Evolutionary conservation across 2,113 vertebrate genomes (phyloP).

Genomic region (Toxotes chatareus): DNA sequence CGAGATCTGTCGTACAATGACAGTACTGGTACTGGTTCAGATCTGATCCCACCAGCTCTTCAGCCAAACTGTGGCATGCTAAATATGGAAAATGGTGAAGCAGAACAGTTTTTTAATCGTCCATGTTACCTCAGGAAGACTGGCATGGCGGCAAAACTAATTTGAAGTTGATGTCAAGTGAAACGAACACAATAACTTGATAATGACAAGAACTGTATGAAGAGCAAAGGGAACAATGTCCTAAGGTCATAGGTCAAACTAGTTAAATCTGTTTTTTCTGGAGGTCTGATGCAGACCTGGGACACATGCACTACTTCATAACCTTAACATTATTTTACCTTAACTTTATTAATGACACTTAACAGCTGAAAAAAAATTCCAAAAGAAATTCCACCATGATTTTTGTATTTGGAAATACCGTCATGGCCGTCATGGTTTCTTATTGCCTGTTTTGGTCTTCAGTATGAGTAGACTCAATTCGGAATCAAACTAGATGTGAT

Average conservation of each 20-base stretch:
- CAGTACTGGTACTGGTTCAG: neutral
- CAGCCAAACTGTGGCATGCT: conserved; percentile 18
- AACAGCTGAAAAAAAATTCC: no score
- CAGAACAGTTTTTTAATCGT: neutral
- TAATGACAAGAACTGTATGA: neutral
- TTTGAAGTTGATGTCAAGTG: neutral
- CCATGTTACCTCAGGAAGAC: neutral
- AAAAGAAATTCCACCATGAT: no score
- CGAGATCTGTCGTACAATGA: conserved; percentile 10
- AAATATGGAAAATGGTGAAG: conserved; percentile 36
- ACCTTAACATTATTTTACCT: neutral
- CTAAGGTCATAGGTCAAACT: neutral
- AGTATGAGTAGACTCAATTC: neutral
- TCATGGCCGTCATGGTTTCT: no score
- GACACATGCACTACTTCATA: neutral
- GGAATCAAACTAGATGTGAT: neutral
- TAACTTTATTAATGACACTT: no score
- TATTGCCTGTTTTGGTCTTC: neutral
- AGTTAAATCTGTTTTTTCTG: neutral
- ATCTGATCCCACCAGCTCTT: conserved; percentile 10
- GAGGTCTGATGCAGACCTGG: neutral
- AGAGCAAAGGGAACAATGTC: neutral
- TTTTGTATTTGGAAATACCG: neutral
- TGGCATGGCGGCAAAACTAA: neutral
- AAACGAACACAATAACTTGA: neutral